phyloP scores from a whole-genome alignment of 2,113 vertebrate species.

The Notarius lentiginosus region DNA sequence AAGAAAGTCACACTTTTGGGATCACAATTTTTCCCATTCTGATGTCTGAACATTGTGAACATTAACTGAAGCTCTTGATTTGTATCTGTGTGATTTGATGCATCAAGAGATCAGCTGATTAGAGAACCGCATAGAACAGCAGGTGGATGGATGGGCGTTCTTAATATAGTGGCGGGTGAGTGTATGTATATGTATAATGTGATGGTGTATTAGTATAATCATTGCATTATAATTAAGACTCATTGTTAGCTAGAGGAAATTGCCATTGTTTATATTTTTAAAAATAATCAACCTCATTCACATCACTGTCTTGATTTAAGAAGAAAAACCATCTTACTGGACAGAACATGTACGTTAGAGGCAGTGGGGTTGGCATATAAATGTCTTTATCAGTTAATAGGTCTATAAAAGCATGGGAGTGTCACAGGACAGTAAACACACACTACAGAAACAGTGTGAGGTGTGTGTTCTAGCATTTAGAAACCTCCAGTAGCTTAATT shows the following conservation, averaged over 20 bases:
- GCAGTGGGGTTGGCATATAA: background rate
- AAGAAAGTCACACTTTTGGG: too few relatives aligned
- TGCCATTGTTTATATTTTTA: background rate
- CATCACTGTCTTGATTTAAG: background rate
- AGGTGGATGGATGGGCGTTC: too few relatives aligned
- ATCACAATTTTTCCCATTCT: too few relatives aligned
- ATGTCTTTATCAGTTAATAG: background rate
- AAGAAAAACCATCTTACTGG: background rate
- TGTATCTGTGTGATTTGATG: too few relatives aligned
- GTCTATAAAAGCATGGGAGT: background rate
- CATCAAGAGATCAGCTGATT: too few relatives aligned
- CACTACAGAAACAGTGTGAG: background rate
- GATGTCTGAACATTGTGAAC: too few relatives aligned
- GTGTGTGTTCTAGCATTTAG: background rate
- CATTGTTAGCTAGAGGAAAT: background rate
- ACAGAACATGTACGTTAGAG: fast-evolving
- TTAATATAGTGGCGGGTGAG: too few relatives aligned
- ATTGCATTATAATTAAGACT: background rate
- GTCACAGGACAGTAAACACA: background rate
- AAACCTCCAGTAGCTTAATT: slow-evolving; percentile 23
- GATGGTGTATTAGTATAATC: background rate
- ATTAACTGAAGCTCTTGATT: too few relatives aligned
- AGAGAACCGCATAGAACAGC: too few relatives aligned
- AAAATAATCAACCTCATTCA: background rate
- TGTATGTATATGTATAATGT: background rate